These are phyloP conservation scores for Cantharis flavilabris DNA, from an alignment of 2,888 invertebrate genomes.

Conservation along the genomic window DNA sequence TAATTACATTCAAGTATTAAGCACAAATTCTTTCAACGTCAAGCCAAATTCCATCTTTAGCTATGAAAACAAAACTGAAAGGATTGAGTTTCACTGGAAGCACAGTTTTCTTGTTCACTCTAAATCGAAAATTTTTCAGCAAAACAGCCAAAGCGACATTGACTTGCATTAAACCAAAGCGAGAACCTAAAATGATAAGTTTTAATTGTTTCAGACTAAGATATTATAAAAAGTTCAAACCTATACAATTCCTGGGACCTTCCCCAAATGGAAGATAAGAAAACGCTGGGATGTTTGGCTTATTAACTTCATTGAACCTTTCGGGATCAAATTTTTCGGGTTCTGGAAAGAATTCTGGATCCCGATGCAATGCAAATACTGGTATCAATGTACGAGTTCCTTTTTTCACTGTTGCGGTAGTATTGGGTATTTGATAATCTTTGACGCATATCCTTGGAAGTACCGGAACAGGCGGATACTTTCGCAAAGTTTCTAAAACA, in stretches of 20 bases:
- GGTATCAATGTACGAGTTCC: conserved; percentile 36
- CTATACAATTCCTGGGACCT: not conserved
- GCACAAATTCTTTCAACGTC: not conserved
- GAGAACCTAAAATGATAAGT: not conserved
- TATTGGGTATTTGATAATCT: conserved; percentile 40
- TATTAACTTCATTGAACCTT: conserved; percentile 52
- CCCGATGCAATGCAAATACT: conserved; percentile 42
- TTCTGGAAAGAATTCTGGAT: conserved; percentile 42
- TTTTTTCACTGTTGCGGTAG: conserved; percentile 37
- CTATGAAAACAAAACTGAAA: not conserved
- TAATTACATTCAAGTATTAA: not conserved
- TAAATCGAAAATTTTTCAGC: not conserved
- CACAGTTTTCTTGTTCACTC: not conserved
- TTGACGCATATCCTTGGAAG: conserved; percentile 38
- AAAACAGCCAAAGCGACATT: not conserved
- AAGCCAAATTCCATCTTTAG: not conserved
- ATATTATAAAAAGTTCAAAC: not conserved
- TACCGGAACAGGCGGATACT: conserved; percentile 43
- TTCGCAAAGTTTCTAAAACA: conserved; percentile 41
- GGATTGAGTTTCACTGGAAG: not conserved
- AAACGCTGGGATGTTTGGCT: not conserved
- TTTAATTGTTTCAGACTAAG: not conserved
- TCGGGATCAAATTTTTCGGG: conserved; percentile 67
- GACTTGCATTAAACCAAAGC: not conserved
- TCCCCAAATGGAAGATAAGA: not conserved